Evolutionary conservation across 2,888 invertebrate species (phyloP).

Genomic region (Tetanocera ferruginea): DNA sequence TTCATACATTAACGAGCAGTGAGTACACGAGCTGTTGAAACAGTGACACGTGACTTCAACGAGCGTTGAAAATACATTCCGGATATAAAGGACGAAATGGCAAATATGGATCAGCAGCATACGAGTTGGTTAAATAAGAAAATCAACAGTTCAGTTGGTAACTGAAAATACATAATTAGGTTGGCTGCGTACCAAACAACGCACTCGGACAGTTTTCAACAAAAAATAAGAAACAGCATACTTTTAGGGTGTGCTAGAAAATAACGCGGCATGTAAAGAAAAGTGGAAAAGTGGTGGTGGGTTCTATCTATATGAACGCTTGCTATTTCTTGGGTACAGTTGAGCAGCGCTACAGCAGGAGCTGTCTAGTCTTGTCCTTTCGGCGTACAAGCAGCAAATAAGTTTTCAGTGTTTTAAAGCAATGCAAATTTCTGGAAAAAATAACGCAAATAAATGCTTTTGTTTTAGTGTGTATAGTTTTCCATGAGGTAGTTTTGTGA

Average conservation of each 20-base stretch:
- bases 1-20: not conserved
- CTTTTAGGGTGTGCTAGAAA: slow-evolving; percentile 44
- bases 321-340: slow-evolving; percentile 12
- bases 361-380: not conserved
- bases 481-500: not conserved
- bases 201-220: not conserved
- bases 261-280: not conserved
- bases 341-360: not conserved
- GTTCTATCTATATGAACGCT: not conserved
- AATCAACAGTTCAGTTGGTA: slow-evolving; percentile 18
- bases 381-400: not conserved
- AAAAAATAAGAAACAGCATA: slow-evolving; percentile 42
- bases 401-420: too few relatives aligned
- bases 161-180: slow-evolving; percentile 24
- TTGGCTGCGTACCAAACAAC: not conserved
- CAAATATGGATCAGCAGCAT: not conserved
- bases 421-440: too few relatives aligned
- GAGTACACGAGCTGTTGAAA: not conserved
- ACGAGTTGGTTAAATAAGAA: not conserved
- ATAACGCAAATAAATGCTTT: too few relatives aligned
- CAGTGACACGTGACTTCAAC: slow-evolving; percentile 13
- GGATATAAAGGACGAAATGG: not conserved
- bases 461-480: not conserved
- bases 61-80: not conserved
- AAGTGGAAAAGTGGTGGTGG: slow-evolving; percentile 13